phyloP scores from a whole-genome alignment of 2,888 invertebrate genomes.

The Trissolcus brochymenae region DNA sequence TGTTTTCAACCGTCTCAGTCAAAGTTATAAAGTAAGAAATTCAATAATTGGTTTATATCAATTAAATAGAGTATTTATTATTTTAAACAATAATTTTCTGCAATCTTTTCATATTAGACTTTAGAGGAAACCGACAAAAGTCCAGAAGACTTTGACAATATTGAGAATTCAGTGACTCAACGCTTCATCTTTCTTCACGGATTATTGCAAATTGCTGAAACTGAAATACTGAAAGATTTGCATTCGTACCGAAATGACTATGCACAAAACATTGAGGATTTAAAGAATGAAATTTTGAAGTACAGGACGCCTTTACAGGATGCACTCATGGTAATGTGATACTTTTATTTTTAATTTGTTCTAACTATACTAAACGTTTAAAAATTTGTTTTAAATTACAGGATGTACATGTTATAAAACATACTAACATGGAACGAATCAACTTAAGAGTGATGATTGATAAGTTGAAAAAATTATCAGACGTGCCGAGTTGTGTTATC shows the following conservation, averaged over 20 bases:
- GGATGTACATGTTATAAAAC: not conserved
- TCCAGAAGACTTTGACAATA: conserved; percentile 52
- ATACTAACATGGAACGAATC: not conserved
- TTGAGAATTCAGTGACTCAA: conserved; percentile 76
- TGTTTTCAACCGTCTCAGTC: not conserved
- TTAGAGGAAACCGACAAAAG: not conserved
- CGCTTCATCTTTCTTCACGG: conserved; percentile 79
- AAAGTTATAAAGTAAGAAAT: conserved; percentile 8
- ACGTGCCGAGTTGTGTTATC: conserved; percentile 6
- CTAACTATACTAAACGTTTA: not conserved
- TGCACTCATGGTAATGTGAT: conserved; percentile 14
- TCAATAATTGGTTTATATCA: not conserved
- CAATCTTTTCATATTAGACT: not conserved
- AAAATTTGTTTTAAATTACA: not conserved
- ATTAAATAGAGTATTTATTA: not conserved
- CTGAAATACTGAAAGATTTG: conserved; percentile 74
- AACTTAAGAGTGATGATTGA: conserved; percentile 7
- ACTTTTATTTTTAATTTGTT: not conserved
- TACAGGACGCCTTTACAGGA: conserved; percentile 9
- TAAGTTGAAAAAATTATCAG: not conserved
- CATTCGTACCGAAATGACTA: conserved; percentile 53
- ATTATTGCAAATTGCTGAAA: conserved; percentile 78
- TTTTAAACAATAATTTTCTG: not conserved
- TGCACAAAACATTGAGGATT: conserved; percentile 25
- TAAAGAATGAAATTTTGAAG: not conserved